These are phyloP conservation scores for Corella eumyota DNA, from an alignment of 23 tunicate genomes.

Conservation along the genomic window DNA sequence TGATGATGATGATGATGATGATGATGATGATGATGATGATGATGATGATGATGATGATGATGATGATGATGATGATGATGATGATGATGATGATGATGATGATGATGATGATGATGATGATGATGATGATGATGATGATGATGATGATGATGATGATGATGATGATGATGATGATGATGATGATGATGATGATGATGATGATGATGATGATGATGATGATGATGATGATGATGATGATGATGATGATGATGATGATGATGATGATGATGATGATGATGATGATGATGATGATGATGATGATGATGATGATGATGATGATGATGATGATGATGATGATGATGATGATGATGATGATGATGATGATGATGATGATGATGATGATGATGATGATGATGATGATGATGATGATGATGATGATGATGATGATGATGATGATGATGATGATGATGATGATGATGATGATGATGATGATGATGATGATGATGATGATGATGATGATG, in stretches of 20 bases:
- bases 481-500: slow-evolving; percentile 1
- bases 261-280: slow-evolving; percentile 3
- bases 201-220: slow-evolving; percentile 4
- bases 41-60: slow-evolving; percentile 1
- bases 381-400: background rate
- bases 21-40: slow-evolving; percentile 4
- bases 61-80: slow-evolving; percentile 5
- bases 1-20: background rate
- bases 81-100: background rate
- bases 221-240: slow-evolving; percentile 4
- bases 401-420: slow-evolving; percentile 3
- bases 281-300: slow-evolving; percentile 3
- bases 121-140: slow-evolving; percentile 2
- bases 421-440: slow-evolving; percentile 5
- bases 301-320: slow-evolving; percentile 1
- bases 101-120: slow-evolving; percentile 5
- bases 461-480: background rate
- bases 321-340: slow-evolving; percentile 1
- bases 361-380: slow-evolving; percentile 3
- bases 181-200: slow-evolving; percentile 3
- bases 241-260: background rate
- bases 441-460: slow-evolving; percentile 3
- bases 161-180: background rate
- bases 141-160: slow-evolving; percentile 4
- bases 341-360: slow-evolving; percentile 4